Percentiles rank a stretch among this genome's conserved stretches.
Conservation (phyloP, 2,888 invertebrate species). For the Tortrix viridana region DNA sequence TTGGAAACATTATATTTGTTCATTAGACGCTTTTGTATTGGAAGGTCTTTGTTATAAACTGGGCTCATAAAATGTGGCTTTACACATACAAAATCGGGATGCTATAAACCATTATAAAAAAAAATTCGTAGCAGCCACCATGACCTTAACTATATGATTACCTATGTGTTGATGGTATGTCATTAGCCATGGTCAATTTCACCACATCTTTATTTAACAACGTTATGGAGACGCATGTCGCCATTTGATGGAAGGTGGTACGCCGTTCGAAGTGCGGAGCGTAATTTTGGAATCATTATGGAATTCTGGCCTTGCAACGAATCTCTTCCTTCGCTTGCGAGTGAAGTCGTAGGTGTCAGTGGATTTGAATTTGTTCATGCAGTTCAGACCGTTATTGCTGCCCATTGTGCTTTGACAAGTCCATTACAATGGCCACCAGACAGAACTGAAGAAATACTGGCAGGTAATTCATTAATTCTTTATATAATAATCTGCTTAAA, state of each 20-base stretch:
- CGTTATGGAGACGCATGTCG: background rate
- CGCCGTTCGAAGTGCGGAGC: background rate
- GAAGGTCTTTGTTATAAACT: no score
- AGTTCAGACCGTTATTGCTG: slow-evolving; percentile 69
- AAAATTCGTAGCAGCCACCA: background rate
- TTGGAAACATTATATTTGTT: no score
- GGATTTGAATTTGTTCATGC: slow-evolving; percentile 52
- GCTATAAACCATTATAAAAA: no score
- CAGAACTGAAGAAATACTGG: slow-evolving; percentile 52
- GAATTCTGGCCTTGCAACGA: slow-evolving; percentile 34
- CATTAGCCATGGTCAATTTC: slow-evolving; percentile 30
- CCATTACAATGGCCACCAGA: slow-evolving; percentile 75
- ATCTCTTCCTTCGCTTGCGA: slow-evolving; percentile 5
- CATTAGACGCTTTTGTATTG: no score
- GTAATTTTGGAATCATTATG: slow-evolving; percentile 4
- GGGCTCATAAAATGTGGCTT: no score
- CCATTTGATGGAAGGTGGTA: slow-evolving; percentile 12
- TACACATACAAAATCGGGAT: no score
- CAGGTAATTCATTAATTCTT: slow-evolving; percentile 33
- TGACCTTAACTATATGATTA: slow-evolving; percentile 10
- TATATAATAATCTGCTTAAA: no score
- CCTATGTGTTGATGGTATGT: slow-evolving; percentile 8
- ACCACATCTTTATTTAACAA: slow-evolving; percentile 10
- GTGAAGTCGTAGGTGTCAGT: slow-evolving; percentile 17
- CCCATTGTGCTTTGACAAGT: slow-evolving; percentile 76